phyloP scores from a whole-genome alignment of 2,797 vertebrate genomes.

The Labeo calbasu region DNA sequence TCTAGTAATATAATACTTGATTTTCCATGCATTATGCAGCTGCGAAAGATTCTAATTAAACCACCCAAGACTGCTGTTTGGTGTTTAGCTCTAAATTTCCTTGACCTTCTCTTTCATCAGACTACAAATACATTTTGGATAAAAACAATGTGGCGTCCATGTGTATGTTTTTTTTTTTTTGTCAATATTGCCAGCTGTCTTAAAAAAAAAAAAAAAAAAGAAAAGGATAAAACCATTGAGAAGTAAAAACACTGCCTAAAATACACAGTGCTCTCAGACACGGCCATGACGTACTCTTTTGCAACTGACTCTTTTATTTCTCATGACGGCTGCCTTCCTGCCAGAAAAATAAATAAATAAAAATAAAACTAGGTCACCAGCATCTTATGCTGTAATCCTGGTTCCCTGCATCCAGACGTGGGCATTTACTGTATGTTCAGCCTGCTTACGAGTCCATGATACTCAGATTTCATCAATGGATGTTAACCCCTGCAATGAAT shows the following conservation, averaged over 20 bases:
- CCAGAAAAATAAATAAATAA: conserved; percentile 59
- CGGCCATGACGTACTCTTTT: conserved; percentile 62
- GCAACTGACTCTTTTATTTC: conserved; percentile 66
- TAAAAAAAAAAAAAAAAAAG: conserved; percentile 75
- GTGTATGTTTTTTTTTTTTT: conserved; percentile 53
- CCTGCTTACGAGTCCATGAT: conserved; percentile 76
- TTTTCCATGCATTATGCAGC: conserved; percentile 43
- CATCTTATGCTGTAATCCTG: conserved; percentile 83
- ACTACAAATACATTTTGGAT: conserved; percentile 41
- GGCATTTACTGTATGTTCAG: conserved; percentile 76
- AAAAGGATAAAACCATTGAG: conserved; percentile 77
- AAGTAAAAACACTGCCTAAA: conserved; percentile 73
- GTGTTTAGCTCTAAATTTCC: conserved; percentile 31
- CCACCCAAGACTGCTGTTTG: conserved; percentile 37
- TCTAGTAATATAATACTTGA: neutral
- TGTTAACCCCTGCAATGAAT: conserved; percentile 76
- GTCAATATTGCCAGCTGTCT: conserved; percentile 61
- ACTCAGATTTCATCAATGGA: conserved; percentile 68
- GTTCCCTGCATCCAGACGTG: conserved; percentile 73
- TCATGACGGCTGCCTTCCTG: conserved; percentile 66
- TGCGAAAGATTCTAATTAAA: conserved; percentile 35
- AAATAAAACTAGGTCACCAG: conserved; percentile 78
- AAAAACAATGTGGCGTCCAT: conserved; percentile 59
- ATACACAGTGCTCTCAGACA: conserved; percentile 71
- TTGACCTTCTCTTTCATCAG: conserved; percentile 40